These are phyloP conservation scores for Ascaphus truei DNA, from an alignment of 2,113 vertebrate species.

Conservation along the genomic window DNA sequence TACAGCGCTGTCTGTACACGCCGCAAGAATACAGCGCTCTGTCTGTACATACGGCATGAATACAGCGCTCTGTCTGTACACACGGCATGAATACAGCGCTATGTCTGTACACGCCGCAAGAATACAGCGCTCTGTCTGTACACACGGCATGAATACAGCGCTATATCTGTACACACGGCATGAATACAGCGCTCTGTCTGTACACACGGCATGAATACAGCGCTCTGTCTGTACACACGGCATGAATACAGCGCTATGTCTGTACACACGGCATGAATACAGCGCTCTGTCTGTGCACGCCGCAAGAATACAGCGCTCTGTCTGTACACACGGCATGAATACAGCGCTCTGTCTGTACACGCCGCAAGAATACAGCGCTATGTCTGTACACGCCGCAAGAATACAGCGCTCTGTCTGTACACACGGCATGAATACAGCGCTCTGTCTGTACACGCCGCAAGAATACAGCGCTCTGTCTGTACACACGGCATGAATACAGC, in stretches of 20 bases:
- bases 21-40: background rate
- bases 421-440: background rate
- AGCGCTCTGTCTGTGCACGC: background rate
- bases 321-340: background rate
- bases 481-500: background rate
- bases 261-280: background rate
- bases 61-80: background rate
- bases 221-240: background rate
- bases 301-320: background rate
- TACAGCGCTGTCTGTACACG: background rate
- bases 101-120: background rate
- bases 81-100: background rate
- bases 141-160: background rate
- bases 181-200: background rate
- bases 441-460: background rate
- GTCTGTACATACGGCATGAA: conserved; percentile 11
- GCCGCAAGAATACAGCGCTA: background rate
- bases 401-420: background rate
- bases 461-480: background rate
- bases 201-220: conserved; percentile 9
- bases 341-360: background rate
- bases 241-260: background rate
- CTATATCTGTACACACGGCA: background rate
- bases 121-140: background rate
- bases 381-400: background rate